phyloP scores from a whole-genome alignment of 2,797 vertebrate species.

The Cygnus olor region DNA sequence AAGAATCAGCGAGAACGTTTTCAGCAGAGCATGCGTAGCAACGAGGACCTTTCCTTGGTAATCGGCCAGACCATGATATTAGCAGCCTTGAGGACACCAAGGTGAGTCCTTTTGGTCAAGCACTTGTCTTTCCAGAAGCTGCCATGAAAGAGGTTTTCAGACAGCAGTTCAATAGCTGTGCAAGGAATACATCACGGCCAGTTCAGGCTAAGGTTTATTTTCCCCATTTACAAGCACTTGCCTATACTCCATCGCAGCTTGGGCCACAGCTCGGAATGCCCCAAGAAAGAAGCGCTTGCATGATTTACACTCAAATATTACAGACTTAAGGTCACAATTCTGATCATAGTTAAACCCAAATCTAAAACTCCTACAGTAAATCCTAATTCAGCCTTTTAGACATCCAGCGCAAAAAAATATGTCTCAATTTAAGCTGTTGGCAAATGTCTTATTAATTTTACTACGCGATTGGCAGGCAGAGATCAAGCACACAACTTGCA shows the following conservation, averaged over 20 bases:
- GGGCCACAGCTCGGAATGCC: slow-evolving; percentile 29
- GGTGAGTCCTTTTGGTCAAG: neutral
- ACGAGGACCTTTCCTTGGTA: neutral
- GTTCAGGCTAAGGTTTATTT: neutral
- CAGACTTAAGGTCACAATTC: neutral
- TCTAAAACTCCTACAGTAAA: neutral
- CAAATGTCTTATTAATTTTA: neutral
- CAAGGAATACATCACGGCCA: neutral
- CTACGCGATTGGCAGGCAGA: neutral
- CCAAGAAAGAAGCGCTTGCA: neutral
- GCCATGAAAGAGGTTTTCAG: neutral
- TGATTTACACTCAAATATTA: slow-evolving; percentile 40
- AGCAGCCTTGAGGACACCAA: neutral
- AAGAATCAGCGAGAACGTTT: neutral
- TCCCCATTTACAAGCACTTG: neutral
- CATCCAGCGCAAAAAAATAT: neutral
- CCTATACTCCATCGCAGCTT: neutral
- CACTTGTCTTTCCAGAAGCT: neutral
- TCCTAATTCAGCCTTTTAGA: neutral
- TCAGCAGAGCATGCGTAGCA: neutral
- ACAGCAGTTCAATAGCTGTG: neutral
- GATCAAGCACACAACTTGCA: neutral
- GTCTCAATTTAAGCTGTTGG: neutral
- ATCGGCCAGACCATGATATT: neutral
- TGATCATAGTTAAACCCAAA: neutral